These are phyloP conservation scores for Chamaea fasciata DNA, from an alignment of 2,113 vertebrate species.

Conservation along the genomic window DNA sequence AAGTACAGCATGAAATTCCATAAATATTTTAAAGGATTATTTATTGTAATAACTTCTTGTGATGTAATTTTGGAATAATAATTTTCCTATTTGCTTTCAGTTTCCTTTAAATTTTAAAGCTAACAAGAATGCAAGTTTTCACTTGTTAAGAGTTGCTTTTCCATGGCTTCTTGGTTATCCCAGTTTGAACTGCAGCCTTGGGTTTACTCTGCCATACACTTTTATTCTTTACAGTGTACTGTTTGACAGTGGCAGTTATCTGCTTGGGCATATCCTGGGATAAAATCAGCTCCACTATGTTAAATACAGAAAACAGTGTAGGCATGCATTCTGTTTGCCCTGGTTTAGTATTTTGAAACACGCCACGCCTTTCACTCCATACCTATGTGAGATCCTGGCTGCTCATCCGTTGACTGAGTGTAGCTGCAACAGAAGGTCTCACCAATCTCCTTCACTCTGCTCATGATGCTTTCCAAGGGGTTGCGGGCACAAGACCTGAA, in stretches of 20 bases:
- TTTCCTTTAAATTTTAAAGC: neutral
- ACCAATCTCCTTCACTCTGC: slow-evolving; percentile 82
- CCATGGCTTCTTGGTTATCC: neutral
- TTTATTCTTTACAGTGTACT: neutral
- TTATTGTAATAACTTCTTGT: neutral
- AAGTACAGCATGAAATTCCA: neutral
- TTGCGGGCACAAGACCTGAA: slow-evolving; percentile 85
- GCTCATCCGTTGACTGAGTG: slow-evolving; percentile 83
- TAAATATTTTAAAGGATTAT: neutral
- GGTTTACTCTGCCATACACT: neutral
- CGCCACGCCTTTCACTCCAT: neutral
- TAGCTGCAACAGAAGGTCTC: slow-evolving; percentile 87
- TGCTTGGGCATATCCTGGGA: neutral
- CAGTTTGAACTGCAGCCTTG: neutral
- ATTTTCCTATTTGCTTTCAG: neutral
- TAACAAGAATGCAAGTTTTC: neutral
- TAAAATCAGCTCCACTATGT: neutral
- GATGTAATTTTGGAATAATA: neutral
- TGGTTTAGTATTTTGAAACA: neutral
- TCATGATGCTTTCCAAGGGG: slow-evolving; percentile 80
- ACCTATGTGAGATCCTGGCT: slow-evolving; percentile 92
- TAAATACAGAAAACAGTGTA: rapidly evolving
- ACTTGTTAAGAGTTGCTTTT: neutral
- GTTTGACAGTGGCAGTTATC: neutral
- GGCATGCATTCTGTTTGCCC: neutral